Base-by-base conservation (phyloP, 2,797 vertebrate species). In the Taenioides sp. region DNA sequence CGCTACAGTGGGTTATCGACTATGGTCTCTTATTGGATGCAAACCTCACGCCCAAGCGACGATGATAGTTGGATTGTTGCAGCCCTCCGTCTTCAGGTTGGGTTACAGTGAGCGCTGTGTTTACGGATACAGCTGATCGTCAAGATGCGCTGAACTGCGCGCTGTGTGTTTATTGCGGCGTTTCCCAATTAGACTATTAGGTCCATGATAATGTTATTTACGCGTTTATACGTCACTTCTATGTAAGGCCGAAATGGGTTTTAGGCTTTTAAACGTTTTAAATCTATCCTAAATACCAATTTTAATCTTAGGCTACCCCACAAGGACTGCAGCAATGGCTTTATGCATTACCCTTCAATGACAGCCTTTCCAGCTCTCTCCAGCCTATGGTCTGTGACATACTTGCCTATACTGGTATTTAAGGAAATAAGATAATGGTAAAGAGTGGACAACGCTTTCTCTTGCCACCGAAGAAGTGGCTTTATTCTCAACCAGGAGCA, bases 31-130 rank as follows among this genome's bases (percentile, higher is more conserved):
- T 73, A 60, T 86, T 74, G 83, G 89, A 90, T 86, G 85, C 77
- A 78, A 57, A 77, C 81, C 83, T 78, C 80, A 92, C 93, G 92
- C 90, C 93, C 90, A 89, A 91, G 87, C 85, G 86, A 89, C 84
- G 90, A 80, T 88, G 87, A 89, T 90, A 88, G 87, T 85, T 83
- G 80, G 87, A 89, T 90, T 88, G 87, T 85, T 83, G 80, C 84
- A 84, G 83, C 81, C 72, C 64, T 84, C 86, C 77, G 73, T 77
- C 75, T 86, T 69, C 86, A 87, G 91, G 88, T 89, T 86, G 74
- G 87, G 84, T 86, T 86, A 88, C 84, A 71, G 76, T 81, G 77
- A 84, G 84, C 65, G 69, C 18, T 84, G 61, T 84, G 75, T 85
- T 78, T 77, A 86, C 73, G 70, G 80, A 79, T 78, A 66, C 63